Evolutionary conservation across 2,113 vertebrate species (phyloP), one percentile per base, ranked within the genome.

Genomic region (Neopipo cinnamomea): DNA sequence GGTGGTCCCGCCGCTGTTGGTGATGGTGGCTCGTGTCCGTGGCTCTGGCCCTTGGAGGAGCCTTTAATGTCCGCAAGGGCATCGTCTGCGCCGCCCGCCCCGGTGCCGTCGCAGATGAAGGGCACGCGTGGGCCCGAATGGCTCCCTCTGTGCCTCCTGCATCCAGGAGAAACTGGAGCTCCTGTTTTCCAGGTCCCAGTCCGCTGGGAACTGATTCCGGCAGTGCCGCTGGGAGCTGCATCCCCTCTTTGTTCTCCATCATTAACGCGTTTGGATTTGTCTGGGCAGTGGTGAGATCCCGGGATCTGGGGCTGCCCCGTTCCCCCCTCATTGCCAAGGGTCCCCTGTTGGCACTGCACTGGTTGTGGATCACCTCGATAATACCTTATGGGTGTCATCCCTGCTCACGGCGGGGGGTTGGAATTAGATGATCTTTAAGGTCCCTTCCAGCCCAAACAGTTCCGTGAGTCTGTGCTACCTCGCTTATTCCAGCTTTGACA

Each of bases 241-340:
- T 37, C 81, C 42, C 66, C 4, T 24, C 94, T 95, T 95, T 96
- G 93, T 96, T 96, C 94, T 88, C 88, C 88, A 18, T 41, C 42
- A 0, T 1, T 8, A 46, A 5, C 27, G 4, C 50, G 0, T 1
- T 24, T 17, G 3, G 76, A 5, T 14, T 42, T 2, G 30, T 0
- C 21, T 1, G 10, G 42, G 33, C 59, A 22, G 33, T 21, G 25
- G 31, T 2, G 3, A 9, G 47, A 27, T 10, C 58, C 77, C 2
- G 2, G 62, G 2, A 1, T 11, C 23, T 5, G 27, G 1, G 5
- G 73, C 35, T 3, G 21, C 62, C 30, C 76, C 41, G 30, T 4
- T 65, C 4, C 23, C 11, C 4, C 4, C 7, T 65, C 1, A 1
- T 19, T 24, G 24, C 53, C 1, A 2, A 8, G 28, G 31, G 21